Conservation (phyloP, 1,140 invertebrate genomes). For the Cyclina sinensis region DNA sequence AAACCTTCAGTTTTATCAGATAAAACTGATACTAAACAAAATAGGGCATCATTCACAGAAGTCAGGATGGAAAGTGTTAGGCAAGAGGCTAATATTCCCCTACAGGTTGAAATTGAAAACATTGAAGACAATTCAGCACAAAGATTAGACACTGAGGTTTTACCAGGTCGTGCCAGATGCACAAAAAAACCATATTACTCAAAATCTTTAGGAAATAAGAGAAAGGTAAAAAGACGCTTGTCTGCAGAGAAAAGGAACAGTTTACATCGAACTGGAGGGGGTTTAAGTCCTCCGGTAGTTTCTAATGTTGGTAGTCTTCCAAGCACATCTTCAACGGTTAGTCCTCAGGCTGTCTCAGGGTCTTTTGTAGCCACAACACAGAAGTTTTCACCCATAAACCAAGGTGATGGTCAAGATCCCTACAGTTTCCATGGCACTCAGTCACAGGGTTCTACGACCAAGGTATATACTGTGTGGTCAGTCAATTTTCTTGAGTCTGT, state of each 20-base stretch:
- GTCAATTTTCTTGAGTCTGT: too few relatives aligned
- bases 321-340: not conserved
- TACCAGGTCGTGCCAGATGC: not conserved
- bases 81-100: too few relatives aligned
- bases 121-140: not conserved
- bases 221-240: conserved; percentile 33
- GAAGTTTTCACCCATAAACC: conserved; percentile 7
- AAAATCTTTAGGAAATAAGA: conserved; percentile 7
- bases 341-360: not conserved
- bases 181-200: conserved; percentile 8
- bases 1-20: not conserved
- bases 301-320: not conserved
- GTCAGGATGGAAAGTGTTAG: too few relatives aligned
- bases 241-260: conserved; percentile 28
- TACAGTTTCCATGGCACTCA: conserved; percentile 49
- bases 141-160: not conserved
- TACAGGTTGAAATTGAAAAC: not conserved
- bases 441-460: conserved; percentile 4
- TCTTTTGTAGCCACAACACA: conserved; percentile 51
- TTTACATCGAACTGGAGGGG: not conserved
- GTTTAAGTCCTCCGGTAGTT: not conserved
- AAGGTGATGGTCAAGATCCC: not conserved
- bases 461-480: conserved; percentile 37
- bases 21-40: too few relatives aligned
- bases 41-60: too few relatives aligned